phyloP scores from a whole-genome alignment of 1,140 invertebrate genomes.

The Cephus cinctus region DNA sequence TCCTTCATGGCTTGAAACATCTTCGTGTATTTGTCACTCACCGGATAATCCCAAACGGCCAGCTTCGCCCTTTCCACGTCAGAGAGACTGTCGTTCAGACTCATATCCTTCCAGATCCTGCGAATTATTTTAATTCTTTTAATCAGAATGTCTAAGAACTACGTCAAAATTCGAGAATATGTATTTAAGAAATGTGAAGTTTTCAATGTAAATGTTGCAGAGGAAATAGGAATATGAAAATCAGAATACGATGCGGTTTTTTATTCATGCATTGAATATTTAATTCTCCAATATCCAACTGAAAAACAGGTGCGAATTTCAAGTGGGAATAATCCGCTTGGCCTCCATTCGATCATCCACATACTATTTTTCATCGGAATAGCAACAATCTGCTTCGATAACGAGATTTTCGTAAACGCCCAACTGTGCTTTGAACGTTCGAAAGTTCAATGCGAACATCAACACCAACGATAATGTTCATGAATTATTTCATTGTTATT shows the following conservation, averaged over 20 bases:
- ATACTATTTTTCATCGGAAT: too few relatives aligned
- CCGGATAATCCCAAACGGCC: conserved; percentile 98
- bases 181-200: background rate
- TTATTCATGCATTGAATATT: too few relatives aligned
- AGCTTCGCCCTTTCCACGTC: conserved; percentile 88
- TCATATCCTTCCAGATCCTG: conserved; percentile 98
- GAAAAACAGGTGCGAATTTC: too few relatives aligned
- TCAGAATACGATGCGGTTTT: background rate
- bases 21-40: conserved; percentile 97
- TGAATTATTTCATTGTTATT: too few relatives aligned
- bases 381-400: too few relatives aligned
- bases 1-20: conserved; percentile 98
- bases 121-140: conserved; percentile 18
- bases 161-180: background rate
- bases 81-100: conserved; percentile 86
- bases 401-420: too few relatives aligned
- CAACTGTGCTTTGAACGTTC: too few relatives aligned
- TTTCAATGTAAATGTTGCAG: background rate
- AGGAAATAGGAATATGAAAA: background rate
- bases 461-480: too few relatives aligned
- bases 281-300: too few relatives aligned
- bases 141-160: background rate
- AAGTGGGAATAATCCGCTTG: too few relatives aligned
- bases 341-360: too few relatives aligned
- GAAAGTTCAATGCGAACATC: too few relatives aligned